Conservation (phyloP, 2,888 invertebrate species). For the Pristionchus fissidentatus region DNA sequence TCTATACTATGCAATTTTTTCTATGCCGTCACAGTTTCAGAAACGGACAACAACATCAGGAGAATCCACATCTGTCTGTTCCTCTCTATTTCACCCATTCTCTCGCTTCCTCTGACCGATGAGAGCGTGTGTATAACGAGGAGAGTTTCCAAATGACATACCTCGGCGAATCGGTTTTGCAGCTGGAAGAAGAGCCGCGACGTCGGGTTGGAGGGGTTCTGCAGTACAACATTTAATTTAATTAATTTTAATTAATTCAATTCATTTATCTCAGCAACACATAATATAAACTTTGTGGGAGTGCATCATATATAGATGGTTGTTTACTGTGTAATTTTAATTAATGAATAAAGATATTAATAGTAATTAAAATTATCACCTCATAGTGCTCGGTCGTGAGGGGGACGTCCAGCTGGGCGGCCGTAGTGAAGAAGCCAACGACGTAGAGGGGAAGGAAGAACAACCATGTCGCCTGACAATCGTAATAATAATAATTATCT, state of each 20-base stretch:
- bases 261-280: too few relatives aligned
- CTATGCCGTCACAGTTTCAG: too few relatives aligned
- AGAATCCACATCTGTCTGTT: too few relatives aligned
- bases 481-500: neutral
- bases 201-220: conserved; percentile 52
- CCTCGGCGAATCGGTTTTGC: conserved; percentile 71
- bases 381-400: conserved; percentile 15
- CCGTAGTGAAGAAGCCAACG: conserved; percentile 65
- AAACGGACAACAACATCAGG: too few relatives aligned
- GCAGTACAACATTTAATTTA: conserved; percentile 53
- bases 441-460: conserved; percentile 70
- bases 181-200: conserved; percentile 62
- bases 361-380: too few relatives aligned
- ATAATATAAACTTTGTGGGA: too few relatives aligned
- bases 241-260: neutral
- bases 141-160: conserved; percentile 46
- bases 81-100: neutral
- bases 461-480: conserved; percentile 47
- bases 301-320: too few relatives aligned
- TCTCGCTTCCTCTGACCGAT: neutral
- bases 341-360: too few relatives aligned
- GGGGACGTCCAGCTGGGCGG: neutral
- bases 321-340: too few relatives aligned
- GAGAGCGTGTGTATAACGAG: neutral
- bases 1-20: too few relatives aligned